These are phyloP conservation scores for Stratiomys singularior DNA, from an alignment of 2,888 invertebrate species.

Conservation along the genomic window DNA sequence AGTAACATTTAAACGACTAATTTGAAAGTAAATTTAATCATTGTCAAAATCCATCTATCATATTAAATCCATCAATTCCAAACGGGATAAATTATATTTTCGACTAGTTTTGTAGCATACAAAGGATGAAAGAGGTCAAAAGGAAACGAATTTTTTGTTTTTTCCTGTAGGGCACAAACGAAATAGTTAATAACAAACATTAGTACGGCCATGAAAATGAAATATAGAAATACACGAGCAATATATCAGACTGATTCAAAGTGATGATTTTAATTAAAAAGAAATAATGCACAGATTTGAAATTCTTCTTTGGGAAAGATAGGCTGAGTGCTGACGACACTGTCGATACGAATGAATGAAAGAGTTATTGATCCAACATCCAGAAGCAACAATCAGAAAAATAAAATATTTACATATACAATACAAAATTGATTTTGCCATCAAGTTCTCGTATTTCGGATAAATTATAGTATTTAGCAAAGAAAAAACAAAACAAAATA, in stretches of 20 bases:
- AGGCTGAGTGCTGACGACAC: background rate
- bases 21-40: background rate
- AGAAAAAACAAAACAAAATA: background rate
- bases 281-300: background rate
- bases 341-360: background rate
- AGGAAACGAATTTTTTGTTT: background rate
- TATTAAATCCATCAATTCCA: background rate
- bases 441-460: background rate
- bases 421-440: background rate
- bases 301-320: background rate
- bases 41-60: background rate
- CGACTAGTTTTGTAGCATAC: background rate
- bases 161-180: constrained; percentile 6
- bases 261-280: background rate
- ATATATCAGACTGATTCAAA: constrained; percentile 25
- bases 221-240: constrained; percentile 3
- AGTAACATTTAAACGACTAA: background rate
- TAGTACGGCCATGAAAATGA: background rate
- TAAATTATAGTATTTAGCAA: no score
- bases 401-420: background rate
- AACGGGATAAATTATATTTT: no score
- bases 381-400: background rate
- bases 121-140: background rate
- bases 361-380: background rate
- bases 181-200: background rate